Percentiles rank a stretch among this genome's conserved stretches.
These are phyloP conservation scores for Percina caprodes DNA, from an alignment of 2,113 vertebrate genomes.

Conservation along the genomic window DNA sequence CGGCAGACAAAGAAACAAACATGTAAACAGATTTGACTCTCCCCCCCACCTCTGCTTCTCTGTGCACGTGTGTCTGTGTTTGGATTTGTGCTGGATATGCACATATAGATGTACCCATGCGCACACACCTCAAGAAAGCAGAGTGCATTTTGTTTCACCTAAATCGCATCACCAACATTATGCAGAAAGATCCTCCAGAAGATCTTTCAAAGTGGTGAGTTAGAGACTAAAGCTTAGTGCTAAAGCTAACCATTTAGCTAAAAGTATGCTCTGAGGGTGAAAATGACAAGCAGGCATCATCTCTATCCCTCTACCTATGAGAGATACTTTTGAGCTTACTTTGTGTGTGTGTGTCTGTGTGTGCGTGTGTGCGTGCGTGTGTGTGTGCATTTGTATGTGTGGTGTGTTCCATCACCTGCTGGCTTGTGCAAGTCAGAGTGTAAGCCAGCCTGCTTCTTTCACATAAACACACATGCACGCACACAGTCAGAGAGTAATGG, in stretches of 20 bases:
- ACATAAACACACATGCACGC: slow-evolving; percentile 13
- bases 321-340: slow-evolving; percentile 46
- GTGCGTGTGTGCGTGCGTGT: background rate
- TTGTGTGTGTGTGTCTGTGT: background rate
- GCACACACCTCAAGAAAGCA: background rate
- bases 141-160: background rate
- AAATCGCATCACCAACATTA: slow-evolving; percentile 31
- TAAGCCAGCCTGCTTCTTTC: slow-evolving; percentile 21
- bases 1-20: slow-evolving; percentile 83
- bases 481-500: slow-evolving; percentile 32
- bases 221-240: slow-evolving; percentile 33
- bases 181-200: slow-evolving; percentile 39
- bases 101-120: background rate
- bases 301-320: slow-evolving; percentile 31
- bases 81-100: slow-evolving; percentile 13
- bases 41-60: slow-evolving; percentile 35
- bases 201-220: slow-evolving; percentile 22
- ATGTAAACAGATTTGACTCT: slow-evolving; percentile 86
- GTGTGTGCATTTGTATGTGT: background rate
- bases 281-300: slow-evolving; percentile 21
- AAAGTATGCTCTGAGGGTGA: slow-evolving; percentile 31
- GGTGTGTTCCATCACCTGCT: slow-evolving; percentile 49
- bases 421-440: slow-evolving; percentile 30
- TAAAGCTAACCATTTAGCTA: slow-evolving; percentile 36
- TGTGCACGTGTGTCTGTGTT: slow-evolving; percentile 23